Base-by-base conservation (phyloP, 2,113 vertebrate genomes). In the Raphicerus campestris region DNA sequence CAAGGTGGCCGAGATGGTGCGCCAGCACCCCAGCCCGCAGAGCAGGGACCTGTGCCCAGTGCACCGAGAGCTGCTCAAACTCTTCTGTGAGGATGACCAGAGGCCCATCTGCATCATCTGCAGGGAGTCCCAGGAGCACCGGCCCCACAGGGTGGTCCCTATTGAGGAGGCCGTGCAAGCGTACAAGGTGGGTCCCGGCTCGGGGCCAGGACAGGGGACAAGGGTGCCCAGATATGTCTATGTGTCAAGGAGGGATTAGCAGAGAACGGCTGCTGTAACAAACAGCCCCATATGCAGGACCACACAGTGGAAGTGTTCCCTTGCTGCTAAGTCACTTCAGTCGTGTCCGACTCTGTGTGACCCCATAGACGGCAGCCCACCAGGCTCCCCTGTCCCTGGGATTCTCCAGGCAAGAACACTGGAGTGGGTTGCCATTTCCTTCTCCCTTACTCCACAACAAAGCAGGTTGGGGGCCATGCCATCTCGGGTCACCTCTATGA, bases 21-120 rank as follows among this genome's bases (percentile, higher is more conserved):
- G 93, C 42, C 97, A 93, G 42, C 95, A 96, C 47, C 95, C 87
- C 0, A 53, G 85, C 16, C 42, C 87, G 3, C 73, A 78, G 47
- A 95, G 92, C 86, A 90, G 2, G 4, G 97, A 97, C 63, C 22
- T 98, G 93, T 98, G 98, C 58, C 24, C 2, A 0, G 73, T 2
- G 2, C 98, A 98, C 78, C 97, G 91, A 86, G 97, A 98, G 26
- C 89, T 95, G 2, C 98, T 98, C 47, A 96, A 98, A 9, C 98
- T 98, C 26, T 98, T 97, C 92, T 98, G 98, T 28, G 81, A 93
- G 88, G 95, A 98, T 1, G 98, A 98, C 84, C 91, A 78, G 91
- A 87, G 4, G n/a, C 97, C 98, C 80, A 97, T 98, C 90, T 98
- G 98, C 3, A 84, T 98, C 4, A 87, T 98, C 28, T 98, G 98